A percentile compares a stretch with the other conserved stretches of the same genome.
phyloP scores from a whole-genome alignment of 2,888 invertebrate genomes.

The Phaonia tiefii region DNA sequence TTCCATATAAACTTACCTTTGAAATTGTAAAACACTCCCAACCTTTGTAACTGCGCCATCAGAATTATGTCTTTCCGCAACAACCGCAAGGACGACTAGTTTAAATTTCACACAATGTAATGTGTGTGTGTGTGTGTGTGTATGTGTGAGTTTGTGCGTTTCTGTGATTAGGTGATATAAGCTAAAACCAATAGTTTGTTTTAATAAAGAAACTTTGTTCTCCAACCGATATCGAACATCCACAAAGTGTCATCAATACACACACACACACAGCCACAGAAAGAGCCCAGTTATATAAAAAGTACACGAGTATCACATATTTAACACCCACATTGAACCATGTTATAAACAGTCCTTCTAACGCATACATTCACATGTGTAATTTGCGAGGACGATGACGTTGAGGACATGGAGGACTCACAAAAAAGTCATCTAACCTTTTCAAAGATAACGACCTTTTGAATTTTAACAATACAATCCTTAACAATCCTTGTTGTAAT shows the following conservation, averaged over 20 bases:
- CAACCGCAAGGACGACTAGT: not conserved
- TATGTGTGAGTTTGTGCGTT: no score
- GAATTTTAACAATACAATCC: conserved; percentile 59
- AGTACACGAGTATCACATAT: no score
- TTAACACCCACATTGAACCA: conserved; percentile 13
- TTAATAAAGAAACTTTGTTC: conserved; percentile 52
- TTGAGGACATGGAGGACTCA: conserved; percentile 7
- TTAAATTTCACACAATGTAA: conserved; percentile 23
- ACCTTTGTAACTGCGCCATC: no score
- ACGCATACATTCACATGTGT: conserved; percentile 27
- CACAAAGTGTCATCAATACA: conserved; percentile 47
- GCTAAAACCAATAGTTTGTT: conserved; percentile 59
- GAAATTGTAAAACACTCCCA: no score
- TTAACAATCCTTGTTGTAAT: conserved; percentile 37
- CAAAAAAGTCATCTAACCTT: conserved; percentile 61
- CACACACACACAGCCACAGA: conserved; percentile 2
- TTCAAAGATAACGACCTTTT: conserved; percentile 64
- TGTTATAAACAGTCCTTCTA: not conserved
- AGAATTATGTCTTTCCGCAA: not conserved
- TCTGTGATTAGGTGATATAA: not conserved
- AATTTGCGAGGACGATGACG: conserved; percentile 44
- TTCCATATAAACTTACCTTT: no score
- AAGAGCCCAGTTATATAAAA: no score
- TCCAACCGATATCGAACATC: conserved; percentile 54
- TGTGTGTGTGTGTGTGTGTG: not conserved